phyloP scores from a whole-genome alignment of 2,113 vertebrate genomes.

The Dasypus novemcinctus region DNA sequence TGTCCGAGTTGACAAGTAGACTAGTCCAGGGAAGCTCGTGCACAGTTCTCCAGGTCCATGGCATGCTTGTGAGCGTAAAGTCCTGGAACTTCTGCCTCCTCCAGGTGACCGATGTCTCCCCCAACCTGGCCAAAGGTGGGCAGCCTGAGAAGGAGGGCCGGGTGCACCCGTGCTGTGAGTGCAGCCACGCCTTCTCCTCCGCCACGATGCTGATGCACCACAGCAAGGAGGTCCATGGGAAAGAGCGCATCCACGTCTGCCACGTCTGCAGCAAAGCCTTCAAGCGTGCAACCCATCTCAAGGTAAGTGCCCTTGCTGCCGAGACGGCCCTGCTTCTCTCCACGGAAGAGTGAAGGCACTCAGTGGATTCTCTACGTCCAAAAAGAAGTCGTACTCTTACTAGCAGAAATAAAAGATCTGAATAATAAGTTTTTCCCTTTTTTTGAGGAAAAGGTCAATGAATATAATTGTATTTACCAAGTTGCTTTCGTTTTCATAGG shows the following conservation, averaged over 20 bases:
- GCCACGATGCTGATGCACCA: conserved; percentile 90
- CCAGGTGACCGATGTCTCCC: conserved; percentile 86
- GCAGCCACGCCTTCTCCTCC: conserved; percentile 88
- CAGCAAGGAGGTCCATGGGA: conserved; percentile 87
- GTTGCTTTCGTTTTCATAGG: not conserved
- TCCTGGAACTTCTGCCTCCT: not conserved
- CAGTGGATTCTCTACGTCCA: accelerated
- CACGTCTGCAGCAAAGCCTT: conserved; percentile 95
- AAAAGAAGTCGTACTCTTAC: accelerated
- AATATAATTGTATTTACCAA: not conserved
- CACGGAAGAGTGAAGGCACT: accelerated
- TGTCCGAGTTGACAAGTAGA: not conserved
- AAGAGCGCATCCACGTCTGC: conserved; percentile 95
- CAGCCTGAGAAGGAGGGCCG: conserved; percentile 85
- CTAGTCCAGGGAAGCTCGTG: not conserved
- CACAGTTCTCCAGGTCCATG: not conserved
- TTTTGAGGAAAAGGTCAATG: not conserved
- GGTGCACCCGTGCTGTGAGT: conserved; percentile 92
- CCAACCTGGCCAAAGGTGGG: conserved; percentile 80
- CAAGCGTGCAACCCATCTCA: conserved; percentile 96
- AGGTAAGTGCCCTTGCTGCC: conserved; percentile 82
- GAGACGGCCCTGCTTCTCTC: too few species aligned
- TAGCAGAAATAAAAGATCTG: not conserved
- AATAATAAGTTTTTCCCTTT: too few species aligned
- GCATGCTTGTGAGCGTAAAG: not conserved